phyloP scores from a whole-genome alignment of 2,113 vertebrate genomes.

The Melospiza melodia region DNA sequence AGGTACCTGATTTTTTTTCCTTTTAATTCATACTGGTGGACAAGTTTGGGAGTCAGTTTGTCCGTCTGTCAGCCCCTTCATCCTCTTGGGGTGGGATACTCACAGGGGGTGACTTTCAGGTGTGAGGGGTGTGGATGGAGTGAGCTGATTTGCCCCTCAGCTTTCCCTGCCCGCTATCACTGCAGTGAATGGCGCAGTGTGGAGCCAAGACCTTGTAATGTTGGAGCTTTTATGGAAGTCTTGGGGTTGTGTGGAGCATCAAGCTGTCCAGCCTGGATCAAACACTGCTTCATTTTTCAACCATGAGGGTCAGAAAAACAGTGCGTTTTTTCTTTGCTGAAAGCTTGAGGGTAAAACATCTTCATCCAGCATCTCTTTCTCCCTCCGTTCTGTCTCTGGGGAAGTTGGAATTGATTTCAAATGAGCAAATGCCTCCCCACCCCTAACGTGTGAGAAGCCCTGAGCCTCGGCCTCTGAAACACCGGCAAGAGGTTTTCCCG shows the following conservation, averaged over 20 bases:
- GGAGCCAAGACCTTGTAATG: neutral
- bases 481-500: neutral
- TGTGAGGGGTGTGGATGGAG: rapidly evolving
- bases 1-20: neutral
- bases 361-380: neutral
- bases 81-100: neutral
- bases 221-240: neutral
- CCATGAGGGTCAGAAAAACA: neutral
- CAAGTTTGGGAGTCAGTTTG: rapidly evolving
- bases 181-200: rapidly evolving
- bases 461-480: neutral
- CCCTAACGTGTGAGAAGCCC: neutral
- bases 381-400: neutral
- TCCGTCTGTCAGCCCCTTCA: rapidly evolving
- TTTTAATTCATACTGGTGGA: neutral
- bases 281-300: neutral
- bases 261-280: neutral
- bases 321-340: rapidly evolving
- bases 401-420: constrained; percentile 20
- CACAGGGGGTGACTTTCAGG: rapidly evolving
- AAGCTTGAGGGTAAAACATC: constrained; percentile 11
- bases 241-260: rapidly evolving
- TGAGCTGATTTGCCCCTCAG: neutral
- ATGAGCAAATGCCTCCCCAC: neutral
- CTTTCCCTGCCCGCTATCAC: rapidly evolving